phyloP scores from a whole-genome alignment of 2,113 vertebrate genomes.

The Pteronura brasiliensis region DNA sequence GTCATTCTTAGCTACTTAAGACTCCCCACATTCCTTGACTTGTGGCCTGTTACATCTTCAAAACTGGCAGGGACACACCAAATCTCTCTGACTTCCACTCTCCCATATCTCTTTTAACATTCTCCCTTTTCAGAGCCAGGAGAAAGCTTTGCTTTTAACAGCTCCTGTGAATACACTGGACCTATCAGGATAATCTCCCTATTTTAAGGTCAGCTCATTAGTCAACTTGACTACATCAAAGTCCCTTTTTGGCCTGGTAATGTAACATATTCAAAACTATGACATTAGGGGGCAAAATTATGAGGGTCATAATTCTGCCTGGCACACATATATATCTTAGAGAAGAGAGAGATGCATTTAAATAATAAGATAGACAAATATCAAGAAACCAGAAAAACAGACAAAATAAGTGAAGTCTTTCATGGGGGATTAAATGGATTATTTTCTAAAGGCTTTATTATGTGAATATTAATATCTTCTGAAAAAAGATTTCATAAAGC shows the following conservation, averaged over 20 bases:
- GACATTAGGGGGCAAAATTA: no score
- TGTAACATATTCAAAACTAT: not conserved
- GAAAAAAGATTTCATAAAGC: not conserved
- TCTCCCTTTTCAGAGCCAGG: not conserved
- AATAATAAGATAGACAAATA: not conserved
- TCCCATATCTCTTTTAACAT: not conserved
- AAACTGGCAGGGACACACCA: rapidly evolving
- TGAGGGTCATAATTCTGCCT: not conserved
- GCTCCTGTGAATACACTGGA: not conserved
- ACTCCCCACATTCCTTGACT: not conserved
- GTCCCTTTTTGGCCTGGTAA: not conserved
- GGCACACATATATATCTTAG: not conserved
- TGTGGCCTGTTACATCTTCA: not conserved
- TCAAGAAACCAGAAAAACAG: not conserved
- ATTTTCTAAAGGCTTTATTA: not conserved
- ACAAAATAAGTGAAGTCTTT: not conserved
- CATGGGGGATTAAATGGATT: not conserved
- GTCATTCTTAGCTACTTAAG: not conserved
- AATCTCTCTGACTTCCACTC: not conserved
- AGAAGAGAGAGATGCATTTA: not conserved
- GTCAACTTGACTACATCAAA: not conserved
- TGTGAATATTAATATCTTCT: not conserved
- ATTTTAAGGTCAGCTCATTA: not conserved
- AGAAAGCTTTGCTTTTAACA: not conserved
- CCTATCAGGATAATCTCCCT: not conserved